A percentile compares a stretch with the other conserved stretches of the same genome.
These are phyloP conservation scores for Coracopsis vasa DNA, from an alignment of 2,113 vertebrate genomes.

Conservation along the genomic window DNA sequence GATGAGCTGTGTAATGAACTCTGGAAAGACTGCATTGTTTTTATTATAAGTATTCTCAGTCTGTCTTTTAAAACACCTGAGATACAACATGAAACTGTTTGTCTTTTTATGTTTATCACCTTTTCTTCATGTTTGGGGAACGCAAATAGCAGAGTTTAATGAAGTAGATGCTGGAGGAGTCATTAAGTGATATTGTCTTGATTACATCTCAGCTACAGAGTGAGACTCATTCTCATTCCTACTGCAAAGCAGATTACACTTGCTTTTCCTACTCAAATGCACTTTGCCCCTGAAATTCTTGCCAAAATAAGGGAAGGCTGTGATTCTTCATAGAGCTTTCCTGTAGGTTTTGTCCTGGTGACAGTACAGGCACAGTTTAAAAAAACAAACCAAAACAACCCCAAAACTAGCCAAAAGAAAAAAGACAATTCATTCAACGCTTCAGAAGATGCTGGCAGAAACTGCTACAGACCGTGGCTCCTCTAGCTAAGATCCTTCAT, in stretches of 20 bases:
- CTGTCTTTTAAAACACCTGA: not conserved
- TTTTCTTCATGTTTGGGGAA: conserved; percentile 12
- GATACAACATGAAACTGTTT: not conserved
- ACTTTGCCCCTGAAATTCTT: not conserved
- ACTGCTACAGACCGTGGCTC: not conserved
- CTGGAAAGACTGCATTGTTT: not conserved
- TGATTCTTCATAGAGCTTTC: not conserved
- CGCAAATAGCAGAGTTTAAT: conserved; percentile 17
- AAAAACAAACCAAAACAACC: not conserved
- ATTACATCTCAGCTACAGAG: not conserved
- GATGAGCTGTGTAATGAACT: not conserved
- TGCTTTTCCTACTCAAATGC: not conserved
- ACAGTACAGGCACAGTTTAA: not conserved
- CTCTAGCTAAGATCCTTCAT: not conserved
- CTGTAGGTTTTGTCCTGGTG: not conserved
- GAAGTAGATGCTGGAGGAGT: not conserved
- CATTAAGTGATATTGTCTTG: not conserved
- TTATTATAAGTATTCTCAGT: not conserved
- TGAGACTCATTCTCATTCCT: not conserved
- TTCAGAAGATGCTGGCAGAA: not conserved
- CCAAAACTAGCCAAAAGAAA: not conserved
- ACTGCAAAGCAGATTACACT: not conserved
- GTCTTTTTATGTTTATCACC: not conserved
- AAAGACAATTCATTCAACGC: not conserved
- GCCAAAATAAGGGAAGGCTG: not conserved